phyloP scores from a whole-genome alignment of 2,113 vertebrate species.

The Trichechus manatus region DNA sequence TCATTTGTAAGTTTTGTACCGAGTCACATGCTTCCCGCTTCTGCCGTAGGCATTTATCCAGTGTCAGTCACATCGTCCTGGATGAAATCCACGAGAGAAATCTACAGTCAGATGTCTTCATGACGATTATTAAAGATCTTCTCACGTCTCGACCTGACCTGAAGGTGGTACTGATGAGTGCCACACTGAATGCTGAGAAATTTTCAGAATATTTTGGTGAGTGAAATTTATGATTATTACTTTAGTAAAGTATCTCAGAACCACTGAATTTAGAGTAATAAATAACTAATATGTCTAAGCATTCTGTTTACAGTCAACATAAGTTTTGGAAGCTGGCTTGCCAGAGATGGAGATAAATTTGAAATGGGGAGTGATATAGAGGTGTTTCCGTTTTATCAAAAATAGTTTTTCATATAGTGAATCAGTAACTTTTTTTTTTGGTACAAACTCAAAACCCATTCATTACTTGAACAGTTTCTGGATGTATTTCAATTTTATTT shows the following conservation, averaged over 20 bases:
- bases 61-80: slow-evolving; percentile 95
- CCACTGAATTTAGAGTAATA: not conserved
- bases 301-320: not conserved
- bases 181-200: slow-evolving; percentile 97
- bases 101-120: slow-evolving; percentile 97
- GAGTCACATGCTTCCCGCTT: slow-evolving; percentile 23
- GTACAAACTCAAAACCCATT: not conserved
- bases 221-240: slow-evolving; percentile 71
- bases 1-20: slow-evolving; percentile 8
- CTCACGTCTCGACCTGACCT: slow-evolving; percentile 91
- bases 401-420: not conserved
- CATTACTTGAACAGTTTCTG: not conserved
- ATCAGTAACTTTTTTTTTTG: not conserved
- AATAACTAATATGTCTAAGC: not conserved
- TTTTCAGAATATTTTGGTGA: slow-evolving; percentile 98
- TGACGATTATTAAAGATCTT: slow-evolving; percentile 95
- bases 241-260: slow-evolving; percentile 21
- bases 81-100: slow-evolving; percentile 99
- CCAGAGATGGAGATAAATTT: not conserved
- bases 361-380: not conserved
- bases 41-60: slow-evolving; percentile 91
- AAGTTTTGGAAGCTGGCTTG: not conserved
- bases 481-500: not conserved
- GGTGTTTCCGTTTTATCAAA: not conserved
- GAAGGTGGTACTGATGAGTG: slow-evolving; percentile 97